These are phyloP conservation scores for Gadopsis marmoratus DNA, from an alignment of 2,797 vertebrate genomes.

Conservation along the genomic window DNA sequence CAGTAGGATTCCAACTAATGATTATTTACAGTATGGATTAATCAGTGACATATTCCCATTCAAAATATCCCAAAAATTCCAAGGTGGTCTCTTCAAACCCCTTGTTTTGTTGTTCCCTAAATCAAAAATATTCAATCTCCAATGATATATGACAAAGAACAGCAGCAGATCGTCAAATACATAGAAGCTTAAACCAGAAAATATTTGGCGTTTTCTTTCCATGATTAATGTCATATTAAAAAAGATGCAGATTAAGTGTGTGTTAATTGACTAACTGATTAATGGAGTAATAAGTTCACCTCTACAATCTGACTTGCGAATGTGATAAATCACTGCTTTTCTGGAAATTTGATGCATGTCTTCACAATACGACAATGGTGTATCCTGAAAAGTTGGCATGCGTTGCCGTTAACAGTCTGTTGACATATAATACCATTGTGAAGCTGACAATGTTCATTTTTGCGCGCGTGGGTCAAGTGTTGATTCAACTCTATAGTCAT, in stretches of 20 bases:
- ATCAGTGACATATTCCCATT: accelerated
- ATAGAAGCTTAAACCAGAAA: background rate
- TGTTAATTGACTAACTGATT: background rate
- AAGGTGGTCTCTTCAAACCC: background rate
- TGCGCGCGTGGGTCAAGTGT: constrained; percentile 25
- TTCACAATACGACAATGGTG: background rate
- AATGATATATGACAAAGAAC: background rate
- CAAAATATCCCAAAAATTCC: background rate
- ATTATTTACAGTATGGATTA: background rate
- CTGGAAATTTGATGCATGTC: background rate
- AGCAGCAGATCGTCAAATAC: background rate
- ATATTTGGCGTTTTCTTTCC: background rate
- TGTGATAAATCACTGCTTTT: background rate
- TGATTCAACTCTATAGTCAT: constrained; percentile 40
- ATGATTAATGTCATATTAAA: background rate
- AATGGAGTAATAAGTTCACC: background rate
- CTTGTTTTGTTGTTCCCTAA: background rate
- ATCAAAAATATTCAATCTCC: background rate
- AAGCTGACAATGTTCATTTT: constrained; percentile 16
- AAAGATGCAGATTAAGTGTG: background rate
- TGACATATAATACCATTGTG: constrained; percentile 11
- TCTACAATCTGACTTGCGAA: constrained; percentile 1
- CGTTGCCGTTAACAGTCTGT: background rate
- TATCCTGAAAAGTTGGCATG: background rate
- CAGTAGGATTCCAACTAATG: background rate